These are phyloP conservation scores for Ormyrus pomaceus DNA, from an alignment of 2,888 invertebrate genomes.

Conservation along the genomic window DNA sequence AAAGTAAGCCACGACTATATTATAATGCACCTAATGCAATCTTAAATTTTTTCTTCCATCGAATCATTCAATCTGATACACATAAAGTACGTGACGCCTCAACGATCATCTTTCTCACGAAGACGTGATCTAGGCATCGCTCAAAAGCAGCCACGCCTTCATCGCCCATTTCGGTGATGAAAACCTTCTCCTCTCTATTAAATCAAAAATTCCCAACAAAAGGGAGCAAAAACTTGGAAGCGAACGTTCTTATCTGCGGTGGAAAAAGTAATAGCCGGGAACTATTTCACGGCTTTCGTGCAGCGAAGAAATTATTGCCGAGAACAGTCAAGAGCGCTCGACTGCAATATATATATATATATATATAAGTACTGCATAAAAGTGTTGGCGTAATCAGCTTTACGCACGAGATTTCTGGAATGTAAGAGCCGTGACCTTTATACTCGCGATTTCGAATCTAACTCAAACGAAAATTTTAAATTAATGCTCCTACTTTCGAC, in stretches of 20 bases:
- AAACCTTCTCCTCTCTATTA: neutral
- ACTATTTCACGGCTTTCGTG: constrained; percentile 14
- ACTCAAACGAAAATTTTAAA: constrained; percentile 13
- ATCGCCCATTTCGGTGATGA: constrained; percentile 13
- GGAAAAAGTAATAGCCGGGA: constrained; percentile 9
- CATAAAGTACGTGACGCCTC: too few relatives aligned
- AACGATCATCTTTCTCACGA: constrained; percentile 9
- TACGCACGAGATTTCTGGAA: too few relatives aligned
- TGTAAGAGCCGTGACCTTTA: constrained; percentile 10
- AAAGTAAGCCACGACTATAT: neutral
- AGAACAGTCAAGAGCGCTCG: too few relatives aligned
- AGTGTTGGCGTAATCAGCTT: too few relatives aligned
- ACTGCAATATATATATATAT: too few relatives aligned
- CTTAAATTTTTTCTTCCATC: constrained; percentile 13
- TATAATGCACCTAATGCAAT: neutral
- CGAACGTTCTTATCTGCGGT: neutral
- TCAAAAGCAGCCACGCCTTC: constrained; percentile 10
- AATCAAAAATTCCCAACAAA: neutral
- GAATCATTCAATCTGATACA: constrained; percentile 1
- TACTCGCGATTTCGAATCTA: constrained; percentile 1
- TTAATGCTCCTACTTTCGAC: neutral
- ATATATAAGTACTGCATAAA: too few relatives aligned
- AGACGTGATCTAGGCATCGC: neutral
- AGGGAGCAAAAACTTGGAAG: neutral
- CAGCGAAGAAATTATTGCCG: constrained; percentile 5